Percentiles rank a stretch among this genome's conserved stretches.
Conservation (phyloP, 2,888 invertebrate species). For the Proisotoma minuta region DNA sequence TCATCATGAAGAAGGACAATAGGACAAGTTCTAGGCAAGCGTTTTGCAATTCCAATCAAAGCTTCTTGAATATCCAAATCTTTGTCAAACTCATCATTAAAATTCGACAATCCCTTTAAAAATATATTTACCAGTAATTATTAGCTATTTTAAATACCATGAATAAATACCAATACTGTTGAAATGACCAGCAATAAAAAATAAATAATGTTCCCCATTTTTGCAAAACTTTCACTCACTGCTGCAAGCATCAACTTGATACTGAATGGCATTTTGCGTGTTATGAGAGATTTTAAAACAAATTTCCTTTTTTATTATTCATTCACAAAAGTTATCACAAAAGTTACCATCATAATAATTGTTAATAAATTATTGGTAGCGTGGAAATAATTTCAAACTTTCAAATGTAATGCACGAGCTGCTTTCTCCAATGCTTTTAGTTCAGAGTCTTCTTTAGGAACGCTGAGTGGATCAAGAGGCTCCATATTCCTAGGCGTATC, state of each 20-base stretch:
- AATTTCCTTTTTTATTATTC: no score
- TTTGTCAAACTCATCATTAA: background rate
- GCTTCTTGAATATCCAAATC: conserved; percentile 19
- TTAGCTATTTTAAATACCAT: background rate
- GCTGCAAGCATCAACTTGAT: no score
- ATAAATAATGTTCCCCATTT: no score
- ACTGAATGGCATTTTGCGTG: no score
- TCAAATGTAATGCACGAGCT: conserved; percentile 6
- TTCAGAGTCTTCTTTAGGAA: conserved; percentile 20
- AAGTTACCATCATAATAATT: no score
- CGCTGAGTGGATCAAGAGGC: background rate
- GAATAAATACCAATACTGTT: no score
- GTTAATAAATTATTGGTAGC: background rate
- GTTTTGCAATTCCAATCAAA: conserved; percentile 11
- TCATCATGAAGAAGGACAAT: conserved; percentile 22
- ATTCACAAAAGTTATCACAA: no score
- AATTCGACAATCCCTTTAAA: background rate
- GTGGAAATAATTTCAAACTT: background rate
- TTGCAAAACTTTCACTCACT: no score
- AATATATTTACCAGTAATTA: background rate
- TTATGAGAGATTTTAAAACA: no score
- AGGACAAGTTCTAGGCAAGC: conserved; percentile 12
- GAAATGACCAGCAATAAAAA: background rate
- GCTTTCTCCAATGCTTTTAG: conserved; percentile 8
- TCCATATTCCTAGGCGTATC: conserved; percentile 24